These are phyloP conservation scores for Leptodactylus fallax DNA, from an alignment of 2,797 vertebrate genomes.

Conservation along the genomic window DNA sequence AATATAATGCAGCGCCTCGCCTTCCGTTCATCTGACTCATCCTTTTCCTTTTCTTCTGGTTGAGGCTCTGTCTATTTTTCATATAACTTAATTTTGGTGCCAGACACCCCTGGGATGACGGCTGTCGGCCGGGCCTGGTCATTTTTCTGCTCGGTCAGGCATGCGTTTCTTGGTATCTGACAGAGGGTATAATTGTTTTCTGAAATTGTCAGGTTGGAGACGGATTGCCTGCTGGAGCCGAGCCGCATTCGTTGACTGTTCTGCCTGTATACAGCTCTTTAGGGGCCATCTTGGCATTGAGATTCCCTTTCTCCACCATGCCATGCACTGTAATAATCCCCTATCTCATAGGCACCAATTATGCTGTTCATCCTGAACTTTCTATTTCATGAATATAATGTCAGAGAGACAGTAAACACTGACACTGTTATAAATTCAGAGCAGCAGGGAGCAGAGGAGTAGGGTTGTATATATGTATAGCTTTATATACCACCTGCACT, in stretches of 20 bases:
- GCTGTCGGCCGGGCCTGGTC: background rate
- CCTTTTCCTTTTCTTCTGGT: background rate
- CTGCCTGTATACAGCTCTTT: no score
- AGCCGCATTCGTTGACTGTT: background rate
- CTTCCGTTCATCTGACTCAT: background rate
- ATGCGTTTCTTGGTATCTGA: background rate
- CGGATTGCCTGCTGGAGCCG: background rate
- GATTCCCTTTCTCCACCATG: background rate
- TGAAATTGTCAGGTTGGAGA: background rate
- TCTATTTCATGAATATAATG: background rate
- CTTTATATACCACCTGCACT: no score
- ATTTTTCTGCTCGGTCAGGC: constrained; percentile 17
- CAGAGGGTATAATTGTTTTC: background rate
- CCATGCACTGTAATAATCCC: background rate
- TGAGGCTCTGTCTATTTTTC: background rate
- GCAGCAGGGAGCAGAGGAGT: background rate
- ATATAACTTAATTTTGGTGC: background rate
- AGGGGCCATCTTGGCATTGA: no score
- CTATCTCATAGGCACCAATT: background rate
- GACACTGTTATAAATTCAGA: background rate
- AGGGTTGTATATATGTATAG: no score
- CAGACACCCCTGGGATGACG: constrained; percentile 16
- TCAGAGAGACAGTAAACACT: background rate
- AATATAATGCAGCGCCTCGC: background rate
- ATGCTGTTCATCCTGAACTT: background rate